Percentiles rank a stretch among this genome's conserved stretches.
These are phyloP conservation scores for Hesperia comma DNA, from an alignment of 2,888 invertebrate genomes.

Conservation along the genomic window DNA sequence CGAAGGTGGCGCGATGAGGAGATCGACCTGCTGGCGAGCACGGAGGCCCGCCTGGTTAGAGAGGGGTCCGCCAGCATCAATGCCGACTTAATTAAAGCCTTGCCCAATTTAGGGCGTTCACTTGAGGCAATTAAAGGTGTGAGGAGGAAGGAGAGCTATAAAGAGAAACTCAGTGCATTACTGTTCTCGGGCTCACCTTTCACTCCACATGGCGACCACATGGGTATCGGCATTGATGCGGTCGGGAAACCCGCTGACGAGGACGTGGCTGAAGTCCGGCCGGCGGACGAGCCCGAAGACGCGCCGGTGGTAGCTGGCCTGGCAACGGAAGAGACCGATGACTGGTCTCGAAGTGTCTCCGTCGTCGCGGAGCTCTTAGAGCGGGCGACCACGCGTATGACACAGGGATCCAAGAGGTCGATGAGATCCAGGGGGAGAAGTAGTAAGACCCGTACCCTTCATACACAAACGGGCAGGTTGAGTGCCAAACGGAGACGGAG, in stretches of 20 bases:
- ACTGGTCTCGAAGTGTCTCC: neutral
- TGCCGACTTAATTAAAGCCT: constrained; percentile 12
- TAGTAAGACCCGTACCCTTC: neutral
- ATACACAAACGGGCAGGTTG: neutral
- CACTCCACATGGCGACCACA: no score
- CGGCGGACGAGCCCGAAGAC: neutral
- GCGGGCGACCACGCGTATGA: neutral
- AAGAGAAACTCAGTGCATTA: neutral
- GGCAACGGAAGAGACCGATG: neutral
- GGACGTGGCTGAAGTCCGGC: no score
- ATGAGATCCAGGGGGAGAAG: neutral
- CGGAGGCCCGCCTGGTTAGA: no score
- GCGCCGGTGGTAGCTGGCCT: constrained; percentile 19
- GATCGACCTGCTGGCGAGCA: constrained; percentile 38
- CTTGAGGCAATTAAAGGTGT: constrained; percentile 41
- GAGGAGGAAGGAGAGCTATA: constrained; percentile 35
- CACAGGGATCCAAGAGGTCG: neutral
- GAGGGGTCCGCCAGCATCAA: constrained; percentile 30
- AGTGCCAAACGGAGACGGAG: no score
- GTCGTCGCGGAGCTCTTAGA: neutral
- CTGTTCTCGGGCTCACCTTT: constrained; percentile 12
- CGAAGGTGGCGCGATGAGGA: constrained; percentile 42
- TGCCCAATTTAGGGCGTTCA: constrained; percentile 38
- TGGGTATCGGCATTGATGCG: neutral
- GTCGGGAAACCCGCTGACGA: neutral